These are phyloP conservation scores for Zaprionus inermis DNA, from an alignment of 1,140 invertebrate species.

Conservation along the genomic window DNA sequence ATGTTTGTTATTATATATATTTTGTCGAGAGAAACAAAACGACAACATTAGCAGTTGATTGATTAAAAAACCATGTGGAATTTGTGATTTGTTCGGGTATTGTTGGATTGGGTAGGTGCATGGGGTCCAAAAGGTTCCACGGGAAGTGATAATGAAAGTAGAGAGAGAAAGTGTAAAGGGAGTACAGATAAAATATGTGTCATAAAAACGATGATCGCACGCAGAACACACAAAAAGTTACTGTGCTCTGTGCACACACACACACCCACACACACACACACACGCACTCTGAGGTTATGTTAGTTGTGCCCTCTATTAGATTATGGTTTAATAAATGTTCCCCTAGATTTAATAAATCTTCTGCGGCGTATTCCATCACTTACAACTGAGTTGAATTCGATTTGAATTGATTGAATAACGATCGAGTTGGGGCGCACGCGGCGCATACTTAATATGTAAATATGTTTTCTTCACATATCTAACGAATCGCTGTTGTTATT, in stretches of 20 bases:
- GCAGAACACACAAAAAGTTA: conserved; percentile 14
- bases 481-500: not conserved
- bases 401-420: not conserved
- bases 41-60: conserved; percentile 76
- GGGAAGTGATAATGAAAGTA: conserved; percentile 43
- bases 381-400: not conserved
- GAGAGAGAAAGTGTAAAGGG: conserved; percentile 60
- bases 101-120: conserved; percentile 11
- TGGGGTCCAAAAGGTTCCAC: conserved; percentile 18
- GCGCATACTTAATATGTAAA: conserved; percentile 50
- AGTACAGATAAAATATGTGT: conserved; percentile 75
- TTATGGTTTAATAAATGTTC: too few species aligned
- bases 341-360: conserved; percentile 1
- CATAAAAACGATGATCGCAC: conserved; percentile 30
- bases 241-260: not conserved
- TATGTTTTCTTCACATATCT: conserved; percentile 1
- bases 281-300: too few species aligned
- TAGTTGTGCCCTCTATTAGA: not conserved
- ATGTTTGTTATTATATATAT: conserved; percentile 45
- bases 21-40: conserved; percentile 68
- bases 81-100: conserved; percentile 4
- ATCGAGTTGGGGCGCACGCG: conserved; percentile 8
- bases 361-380: not conserved
- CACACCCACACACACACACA: not conserved
- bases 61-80: conserved; percentile 51